Base-by-base conservation (phyloP, 2,113 vertebrate species). In the Gymnorhina tibicen region DNA sequence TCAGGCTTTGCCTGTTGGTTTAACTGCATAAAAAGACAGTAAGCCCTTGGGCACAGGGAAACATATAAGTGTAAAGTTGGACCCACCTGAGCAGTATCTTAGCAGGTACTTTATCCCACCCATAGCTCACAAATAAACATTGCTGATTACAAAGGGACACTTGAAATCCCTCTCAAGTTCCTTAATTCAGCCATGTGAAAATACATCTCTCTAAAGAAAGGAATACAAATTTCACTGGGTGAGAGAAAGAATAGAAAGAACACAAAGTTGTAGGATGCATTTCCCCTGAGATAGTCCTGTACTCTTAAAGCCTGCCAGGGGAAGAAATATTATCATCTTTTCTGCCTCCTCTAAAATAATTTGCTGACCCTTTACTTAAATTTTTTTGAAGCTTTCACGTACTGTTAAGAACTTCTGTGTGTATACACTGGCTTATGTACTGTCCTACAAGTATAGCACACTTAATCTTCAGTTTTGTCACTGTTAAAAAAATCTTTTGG, bases 21-120 rank as follows among this genome's bases (percentile, higher is more conserved):
- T 75, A 62, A 26, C 7, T 39, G 14, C 16, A 33, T 49, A 62
- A 13, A 32, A 90, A 52, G 42, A 35, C 28, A 53, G 42, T 47
- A 14, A 68, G 16, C 4, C 16, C n/a, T 76, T 63, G 14, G 12
- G 28, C 19, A 44, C 32, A 39, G 23, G 39, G 12, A 90, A 68
- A 53, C 2, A 30, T 11, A 1, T 2, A 39, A 32, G 4, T 49
- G 10, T 52, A 52, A 47, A 72, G 0, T 2, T 68, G 4, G 12
- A 85, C 5, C 4, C 19, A 33, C 9, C 4, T 41, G 18, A 67
- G 24, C 37, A 49, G 42, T 35, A 49, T 52, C 15, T 68, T 50
- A 64, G 3, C 8, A 42, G 13, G 13, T 70, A 7, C 17, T 39
- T 83, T 50, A 42, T 42, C 27, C 20, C 32, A 58, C 18, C 3